Evolutionary conservation across 1,140 invertebrate species (phyloP).

Genomic region (Dinothrombium tinctorium): DNA sequence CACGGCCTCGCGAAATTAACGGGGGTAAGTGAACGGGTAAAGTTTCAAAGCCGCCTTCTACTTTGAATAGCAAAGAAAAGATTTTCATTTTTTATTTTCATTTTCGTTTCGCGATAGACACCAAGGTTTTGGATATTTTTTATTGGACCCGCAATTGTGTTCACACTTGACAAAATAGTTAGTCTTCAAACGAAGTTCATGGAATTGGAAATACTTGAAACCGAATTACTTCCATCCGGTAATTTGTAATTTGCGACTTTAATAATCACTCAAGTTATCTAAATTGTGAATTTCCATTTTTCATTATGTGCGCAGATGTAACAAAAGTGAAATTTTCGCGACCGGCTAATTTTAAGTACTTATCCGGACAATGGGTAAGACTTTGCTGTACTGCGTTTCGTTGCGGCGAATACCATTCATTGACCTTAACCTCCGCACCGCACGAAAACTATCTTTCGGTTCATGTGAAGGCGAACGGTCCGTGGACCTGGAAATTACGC

Average conservation of each 20-base stretch:
- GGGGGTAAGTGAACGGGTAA: constrained; percentile 41
- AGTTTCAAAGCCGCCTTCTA: too few relatives aligned
- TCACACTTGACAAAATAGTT: constrained; percentile 73
- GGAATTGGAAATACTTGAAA: constrained; percentile 79
- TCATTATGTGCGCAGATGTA: too few relatives aligned
- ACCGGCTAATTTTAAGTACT: constrained; percentile 85
- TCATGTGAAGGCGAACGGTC: constrained; percentile 93
- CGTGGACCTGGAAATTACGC: constrained; percentile 95
- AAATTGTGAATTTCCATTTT: too few relatives aligned
- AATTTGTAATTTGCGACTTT: too few relatives aligned
- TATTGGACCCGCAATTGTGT: constrained; percentile 67
- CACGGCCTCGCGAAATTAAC: constrained; percentile 86
- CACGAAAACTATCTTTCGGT: constrained; percentile 92
- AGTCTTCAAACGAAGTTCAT: constrained; percentile 75
- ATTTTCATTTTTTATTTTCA: neutral
- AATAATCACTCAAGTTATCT: too few relatives aligned
- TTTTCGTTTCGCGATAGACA: constrained; percentile 21
- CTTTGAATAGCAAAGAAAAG: too few relatives aligned
- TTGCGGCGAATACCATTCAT: constrained; percentile 85
- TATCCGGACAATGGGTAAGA: constrained; percentile 66
- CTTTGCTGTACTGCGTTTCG: constrained; percentile 76
- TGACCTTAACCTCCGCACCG: constrained; percentile 90
- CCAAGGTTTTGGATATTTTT: constrained; percentile 88
- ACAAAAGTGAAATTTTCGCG: constrained; percentile 35
- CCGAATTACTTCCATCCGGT: constrained; percentile 85